These are phyloP conservation scores for Glyphotaelius pellucidus DNA, from an alignment of 2,888 invertebrate genomes.

Conservation along the genomic window DNA sequence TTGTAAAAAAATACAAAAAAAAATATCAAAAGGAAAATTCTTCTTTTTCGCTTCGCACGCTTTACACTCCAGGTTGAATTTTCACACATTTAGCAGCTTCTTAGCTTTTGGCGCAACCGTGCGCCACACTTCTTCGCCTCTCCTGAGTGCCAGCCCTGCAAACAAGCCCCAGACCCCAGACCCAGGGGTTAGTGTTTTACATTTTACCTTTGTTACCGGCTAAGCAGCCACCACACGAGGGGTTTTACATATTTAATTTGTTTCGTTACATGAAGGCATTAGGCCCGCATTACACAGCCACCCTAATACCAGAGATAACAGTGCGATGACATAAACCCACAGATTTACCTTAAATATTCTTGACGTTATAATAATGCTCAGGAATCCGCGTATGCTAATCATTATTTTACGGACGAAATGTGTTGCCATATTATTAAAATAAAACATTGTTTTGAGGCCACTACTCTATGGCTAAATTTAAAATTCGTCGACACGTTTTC, in stretches of 20 bases:
- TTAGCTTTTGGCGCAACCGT: neutral
- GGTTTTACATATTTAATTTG: constrained; percentile 55
- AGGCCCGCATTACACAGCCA: constrained; percentile 39
- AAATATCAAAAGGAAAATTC: too few species aligned
- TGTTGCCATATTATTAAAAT: neutral
- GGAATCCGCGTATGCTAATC: constrained; percentile 9
- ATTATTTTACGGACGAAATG: neutral
- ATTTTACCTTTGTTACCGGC: constrained; percentile 48
- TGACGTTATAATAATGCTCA: constrained; percentile 32
- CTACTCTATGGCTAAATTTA: neutral
- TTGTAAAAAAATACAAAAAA: too few species aligned
- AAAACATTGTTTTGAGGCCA: neutral
- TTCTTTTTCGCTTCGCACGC: too few species aligned
- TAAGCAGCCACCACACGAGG: constrained; percentile 48
- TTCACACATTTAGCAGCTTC: neutral
- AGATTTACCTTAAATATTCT: constrained; percentile 44
- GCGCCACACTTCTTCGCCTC: neutral
- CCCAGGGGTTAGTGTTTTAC: constrained; percentile 43
- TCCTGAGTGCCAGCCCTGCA: neutral
- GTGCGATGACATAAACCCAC: constrained; percentile 48
- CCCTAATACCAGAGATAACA: constrained; percentile 45
- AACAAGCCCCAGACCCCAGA: neutral
- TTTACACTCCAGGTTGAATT: neutral
- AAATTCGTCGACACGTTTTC: neutral
- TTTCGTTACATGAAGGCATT: constrained; percentile 51